Evolutionary conservation across 2,113 vertebrate genomes (phyloP).

Genomic region (Vicugna pacos): DNA sequence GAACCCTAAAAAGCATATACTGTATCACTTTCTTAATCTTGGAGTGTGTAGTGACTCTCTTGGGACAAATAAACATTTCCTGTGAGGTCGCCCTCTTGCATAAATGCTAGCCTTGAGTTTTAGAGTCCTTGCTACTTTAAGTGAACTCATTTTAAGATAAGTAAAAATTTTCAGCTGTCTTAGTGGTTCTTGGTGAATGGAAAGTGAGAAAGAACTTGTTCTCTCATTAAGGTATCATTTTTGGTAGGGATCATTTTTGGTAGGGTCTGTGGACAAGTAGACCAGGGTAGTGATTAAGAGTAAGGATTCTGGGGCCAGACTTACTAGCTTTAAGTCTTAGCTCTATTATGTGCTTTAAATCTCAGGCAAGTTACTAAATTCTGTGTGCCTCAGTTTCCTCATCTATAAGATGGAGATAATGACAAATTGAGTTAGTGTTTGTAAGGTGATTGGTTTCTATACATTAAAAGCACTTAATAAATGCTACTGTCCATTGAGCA

Average conservation of each 20-base stretch:
- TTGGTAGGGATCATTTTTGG: background rate
- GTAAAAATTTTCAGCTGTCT: constrained; percentile 6
- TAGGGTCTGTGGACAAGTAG: background rate
- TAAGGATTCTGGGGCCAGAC: background rate
- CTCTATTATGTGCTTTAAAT: background rate
- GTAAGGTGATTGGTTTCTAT: background rate
- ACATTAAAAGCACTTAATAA: background rate
- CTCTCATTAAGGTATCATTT: background rate
- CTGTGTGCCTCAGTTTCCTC: background rate
- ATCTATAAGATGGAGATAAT: background rate
- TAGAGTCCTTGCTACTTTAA: constrained; percentile 51
- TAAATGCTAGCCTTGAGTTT: constrained; percentile 62
- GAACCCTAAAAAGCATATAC: constrained; percentile 47
- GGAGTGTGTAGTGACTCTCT: constrained; percentile 50
- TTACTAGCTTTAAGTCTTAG: background rate
- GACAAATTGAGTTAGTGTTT: background rate
- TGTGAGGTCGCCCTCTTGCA: constrained; percentile 54
- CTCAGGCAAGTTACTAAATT: background rate
- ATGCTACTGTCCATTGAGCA: background rate
- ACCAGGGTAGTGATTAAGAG: background rate
- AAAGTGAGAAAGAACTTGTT: background rate
- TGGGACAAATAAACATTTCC: constrained; percentile 73
- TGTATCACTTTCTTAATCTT: constrained; percentile 31
- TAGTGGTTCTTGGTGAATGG: background rate
- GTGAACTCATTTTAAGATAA: constrained; percentile 67